These are phyloP conservation scores for Sylvilagus bachmani DNA, from an alignment of 2,113 vertebrate species.

Conservation along the genomic window DNA sequence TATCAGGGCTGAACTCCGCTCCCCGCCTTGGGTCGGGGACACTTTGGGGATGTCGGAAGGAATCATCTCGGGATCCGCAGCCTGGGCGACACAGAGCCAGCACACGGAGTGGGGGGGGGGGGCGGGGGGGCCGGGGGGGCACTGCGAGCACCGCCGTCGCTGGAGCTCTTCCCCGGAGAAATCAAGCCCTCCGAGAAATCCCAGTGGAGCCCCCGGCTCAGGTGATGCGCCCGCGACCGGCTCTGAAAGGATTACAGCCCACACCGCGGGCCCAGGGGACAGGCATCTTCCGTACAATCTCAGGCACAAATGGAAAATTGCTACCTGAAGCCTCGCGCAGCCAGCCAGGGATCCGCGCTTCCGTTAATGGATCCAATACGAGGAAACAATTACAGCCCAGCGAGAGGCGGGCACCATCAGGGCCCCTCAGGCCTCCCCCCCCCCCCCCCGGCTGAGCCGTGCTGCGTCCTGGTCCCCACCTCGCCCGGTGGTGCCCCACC, in stretches of 20 bases:
- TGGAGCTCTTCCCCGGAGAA: constrained; percentile 83
- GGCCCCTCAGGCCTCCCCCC: no score
- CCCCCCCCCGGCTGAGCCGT: no score
- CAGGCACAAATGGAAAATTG: constrained; percentile 90
- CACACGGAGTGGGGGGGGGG: neutral
- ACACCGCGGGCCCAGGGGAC: constrained; percentile 80
- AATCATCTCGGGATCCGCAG: constrained; percentile 84
- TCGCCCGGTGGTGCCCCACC: no score
- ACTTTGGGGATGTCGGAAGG: constrained; percentile 85
- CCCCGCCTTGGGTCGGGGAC: constrained; percentile 83
- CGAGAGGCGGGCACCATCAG: no score
- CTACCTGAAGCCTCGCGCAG: constrained; percentile 88
- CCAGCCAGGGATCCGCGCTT: constrained; percentile 85
- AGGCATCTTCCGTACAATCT: constrained; percentile 89
- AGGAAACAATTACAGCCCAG: constrained; percentile 80
- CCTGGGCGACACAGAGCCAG: constrained; percentile 65
- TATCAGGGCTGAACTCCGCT: constrained; percentile 85
- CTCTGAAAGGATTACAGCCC: constrained; percentile 75
- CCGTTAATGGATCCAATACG: constrained; percentile 84
- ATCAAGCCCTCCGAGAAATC: constrained; percentile 82
- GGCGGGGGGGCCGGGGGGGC: constrained; percentile 27
- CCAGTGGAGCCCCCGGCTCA: constrained; percentile 73
- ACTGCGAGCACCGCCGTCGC: constrained; percentile 75
- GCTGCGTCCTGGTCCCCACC: no score
- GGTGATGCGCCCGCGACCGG: constrained; percentile 73